These are phyloP conservation scores for Dynastes grantii DNA, from an alignment of 2,888 invertebrate species.

Conservation along the genomic window DNA sequence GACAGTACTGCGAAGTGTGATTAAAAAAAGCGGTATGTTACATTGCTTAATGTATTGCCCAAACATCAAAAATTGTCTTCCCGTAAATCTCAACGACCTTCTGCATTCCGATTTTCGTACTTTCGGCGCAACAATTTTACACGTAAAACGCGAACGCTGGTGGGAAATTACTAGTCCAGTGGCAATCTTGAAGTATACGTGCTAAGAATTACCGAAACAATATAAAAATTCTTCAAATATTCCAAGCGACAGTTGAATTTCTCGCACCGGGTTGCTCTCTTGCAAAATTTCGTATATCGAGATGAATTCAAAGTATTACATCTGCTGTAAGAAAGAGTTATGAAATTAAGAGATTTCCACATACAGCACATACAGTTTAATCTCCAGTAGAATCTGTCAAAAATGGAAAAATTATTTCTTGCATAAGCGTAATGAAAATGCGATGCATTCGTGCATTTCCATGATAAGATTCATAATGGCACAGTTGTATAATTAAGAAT, in stretches of 20 bases:
- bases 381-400: too few species aligned
- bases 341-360: too few species aligned
- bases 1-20: not conserved
- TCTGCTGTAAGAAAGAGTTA: too few species aligned
- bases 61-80: slow-evolving; percentile 10
- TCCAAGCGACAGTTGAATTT: not conserved
- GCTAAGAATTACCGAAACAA: not conserved
- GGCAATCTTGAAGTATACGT: slow-evolving; percentile 6
- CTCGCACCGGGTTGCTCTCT: not conserved
- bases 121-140: slow-evolving; percentile 16
- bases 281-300: not conserved
- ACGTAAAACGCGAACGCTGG: not conserved
- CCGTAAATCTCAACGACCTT: slow-evolving; percentile 10
- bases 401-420: too few species aligned
- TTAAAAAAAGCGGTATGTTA: not conserved
- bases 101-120: slow-evolving; percentile 31
- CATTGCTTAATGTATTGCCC: slow-evolving; percentile 18
- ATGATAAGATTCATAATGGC: too few species aligned
- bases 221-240: slow-evolving; percentile 5
- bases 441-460: too few species aligned
- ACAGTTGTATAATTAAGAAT: too few species aligned
- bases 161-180: slow-evolving; percentile 9
- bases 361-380: too few species aligned
- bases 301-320: too few species aligned
- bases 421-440: too few species aligned